Base-by-base conservation (phyloP, 2,797 vertebrate genomes). In the Sphaeramia orbicularis region DNA sequence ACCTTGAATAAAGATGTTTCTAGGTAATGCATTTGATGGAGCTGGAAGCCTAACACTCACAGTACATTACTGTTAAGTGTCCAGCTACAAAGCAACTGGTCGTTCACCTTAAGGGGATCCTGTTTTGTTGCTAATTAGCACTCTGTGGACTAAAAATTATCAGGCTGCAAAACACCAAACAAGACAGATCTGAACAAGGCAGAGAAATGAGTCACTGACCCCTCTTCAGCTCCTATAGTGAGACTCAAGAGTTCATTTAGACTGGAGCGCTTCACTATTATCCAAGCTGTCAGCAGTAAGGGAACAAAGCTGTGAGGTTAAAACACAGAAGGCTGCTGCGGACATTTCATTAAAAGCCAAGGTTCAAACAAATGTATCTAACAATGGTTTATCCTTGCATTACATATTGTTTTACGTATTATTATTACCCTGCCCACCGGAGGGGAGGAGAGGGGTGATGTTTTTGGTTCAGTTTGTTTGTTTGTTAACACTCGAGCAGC, bases 21-120 rank as follows among this genome's bases (percentile, higher is more conserved):
- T 74, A 76, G 81, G 75, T 81, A 57, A 83, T 80, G 52, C 58
- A 80, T 84, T 87, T 89, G 74, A 80, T 49, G 78, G 62, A 68
- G 67, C 73, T 79, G 79, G 71, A 75, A 71, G 50, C 47, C 11
- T 73, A 87, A 50, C 15, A 74, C 63, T 74, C 58, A 38, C 71
- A 60, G 62, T 7, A 37, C 71, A 65, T 79, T 71, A 78, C 40
- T 41, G 11, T 24, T 56, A 85, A 77, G 50, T 66, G 54, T 54
- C 45, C 51, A 52, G 41, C 83, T 82, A 88, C 78, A 35, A 83
- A 87, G 78, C 72, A 75, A 71, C 84, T 66, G 73, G 48, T 75
- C 68, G 70, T 73, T 45, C 59, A 83, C 55, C 67, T 63, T 7
- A 35, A 0, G 1, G 44, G 40, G 6, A 38, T 47, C 14, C 59